These are phyloP conservation scores for Mandrillus leucophaeus DNA, from an alignment of 2,113 vertebrate genomes.

Conservation along the genomic window DNA sequence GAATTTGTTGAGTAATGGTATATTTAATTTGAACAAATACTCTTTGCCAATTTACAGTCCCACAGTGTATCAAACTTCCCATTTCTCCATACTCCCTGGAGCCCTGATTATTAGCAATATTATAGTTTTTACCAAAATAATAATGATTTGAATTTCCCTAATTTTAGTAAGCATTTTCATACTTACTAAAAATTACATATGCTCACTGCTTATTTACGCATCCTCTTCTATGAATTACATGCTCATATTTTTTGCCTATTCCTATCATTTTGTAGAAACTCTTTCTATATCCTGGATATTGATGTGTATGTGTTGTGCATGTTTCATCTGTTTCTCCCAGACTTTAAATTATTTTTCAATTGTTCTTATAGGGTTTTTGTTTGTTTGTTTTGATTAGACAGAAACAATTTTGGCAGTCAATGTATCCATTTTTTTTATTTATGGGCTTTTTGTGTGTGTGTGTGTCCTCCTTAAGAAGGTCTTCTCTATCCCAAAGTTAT, in stretches of 20 bases:
- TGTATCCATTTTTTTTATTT: neutral
- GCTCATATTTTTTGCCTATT: neutral
- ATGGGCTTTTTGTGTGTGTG: neutral
- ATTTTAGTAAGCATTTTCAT: neutral
- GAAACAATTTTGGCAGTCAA: conserved; percentile 10
- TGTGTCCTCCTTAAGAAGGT: neutral
- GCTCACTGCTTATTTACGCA: neutral
- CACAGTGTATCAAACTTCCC: neutral
- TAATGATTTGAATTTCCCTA: neutral
- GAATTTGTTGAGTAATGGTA: neutral
- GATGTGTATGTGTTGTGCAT: neutral
- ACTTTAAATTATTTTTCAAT: conserved; percentile 11
- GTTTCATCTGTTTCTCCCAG: conserved; percentile 9
- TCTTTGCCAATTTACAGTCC: neutral
- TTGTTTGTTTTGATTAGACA: neutral
- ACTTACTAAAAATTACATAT: neutral
- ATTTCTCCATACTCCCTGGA: neutral
- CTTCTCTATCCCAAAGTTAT: neutral
- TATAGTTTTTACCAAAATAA: conserved; percentile 28
- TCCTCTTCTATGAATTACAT: conserved; percentile 3
- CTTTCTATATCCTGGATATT: neutral
- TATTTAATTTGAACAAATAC: neutral
- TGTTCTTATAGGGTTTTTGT: neutral
- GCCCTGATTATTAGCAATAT: neutral
- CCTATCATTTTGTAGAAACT: neutral